Percentiles rank a stretch among this genome's conserved stretches.
These are phyloP conservation scores for Drosophila prostipennis DNA, from an alignment of 2,888 invertebrate genomes.

Conservation along the genomic window DNA sequence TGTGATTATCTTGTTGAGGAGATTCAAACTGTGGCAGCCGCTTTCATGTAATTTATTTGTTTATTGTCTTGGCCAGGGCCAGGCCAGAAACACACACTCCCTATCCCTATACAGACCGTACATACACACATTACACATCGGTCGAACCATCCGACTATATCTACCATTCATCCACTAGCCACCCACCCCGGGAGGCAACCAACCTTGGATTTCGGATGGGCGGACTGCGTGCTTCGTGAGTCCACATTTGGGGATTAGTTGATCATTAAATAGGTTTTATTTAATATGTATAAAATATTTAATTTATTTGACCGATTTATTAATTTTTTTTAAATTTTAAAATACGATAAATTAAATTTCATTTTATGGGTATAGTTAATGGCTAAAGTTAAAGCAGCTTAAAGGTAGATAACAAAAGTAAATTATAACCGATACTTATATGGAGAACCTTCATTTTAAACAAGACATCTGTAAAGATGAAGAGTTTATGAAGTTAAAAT, in stretches of 20 bases:
- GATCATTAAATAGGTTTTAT: neutral
- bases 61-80: slow-evolving; percentile 71
- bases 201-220: slow-evolving; percentile 25
- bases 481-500: no score
- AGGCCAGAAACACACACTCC: slow-evolving; percentile 21
- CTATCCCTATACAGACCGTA: neutral
- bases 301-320: neutral
- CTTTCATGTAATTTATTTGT: slow-evolving; percentile 79
- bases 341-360: no score
- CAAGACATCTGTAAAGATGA: no score
- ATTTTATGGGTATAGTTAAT: no score
- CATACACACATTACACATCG: slow-evolving; percentile 3
- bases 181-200: slow-evolving; percentile 55
- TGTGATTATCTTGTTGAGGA: slow-evolving; percentile 71
- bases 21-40: slow-evolving; percentile 71
- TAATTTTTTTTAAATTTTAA: no score
- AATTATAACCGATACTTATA: no score
- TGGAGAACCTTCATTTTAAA: no score
- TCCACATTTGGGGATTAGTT: neutral
- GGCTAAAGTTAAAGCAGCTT: no score
- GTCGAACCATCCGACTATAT: slow-evolving; percentile 29
- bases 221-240: slow-evolving; percentile 22
- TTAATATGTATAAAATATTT: neutral
- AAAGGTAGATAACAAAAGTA: no score
- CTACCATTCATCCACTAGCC: slow-evolving; percentile 37